Conservation (phyloP, 2,888 invertebrate genomes). For the Scaptomyza reducta region DNA sequence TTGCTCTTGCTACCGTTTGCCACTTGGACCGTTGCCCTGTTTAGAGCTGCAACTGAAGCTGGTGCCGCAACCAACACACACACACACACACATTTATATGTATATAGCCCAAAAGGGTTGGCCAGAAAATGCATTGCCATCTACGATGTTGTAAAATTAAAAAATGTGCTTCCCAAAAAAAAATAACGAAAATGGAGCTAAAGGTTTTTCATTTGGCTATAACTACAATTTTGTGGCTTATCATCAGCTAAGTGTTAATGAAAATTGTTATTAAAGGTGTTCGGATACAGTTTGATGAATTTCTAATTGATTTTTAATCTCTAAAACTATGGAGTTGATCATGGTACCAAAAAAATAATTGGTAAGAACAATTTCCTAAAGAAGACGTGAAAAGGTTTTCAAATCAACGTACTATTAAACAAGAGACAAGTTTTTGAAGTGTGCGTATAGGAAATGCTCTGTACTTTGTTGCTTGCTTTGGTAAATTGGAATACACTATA, state of each 20-base stretch:
- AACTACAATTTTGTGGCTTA: slow-evolving; percentile 30
- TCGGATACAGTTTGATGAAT: neutral
- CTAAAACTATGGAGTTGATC: neutral
- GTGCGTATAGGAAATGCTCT: no score
- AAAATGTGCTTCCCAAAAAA: slow-evolving; percentile 53
- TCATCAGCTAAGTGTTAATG: slow-evolving; percentile 51
- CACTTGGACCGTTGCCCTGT: slow-evolving; percentile 72
- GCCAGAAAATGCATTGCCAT: slow-evolving; percentile 52
- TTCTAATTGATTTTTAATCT: neutral
- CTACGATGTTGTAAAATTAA: slow-evolving; percentile 65
- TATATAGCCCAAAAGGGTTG: slow-evolving; percentile 48
- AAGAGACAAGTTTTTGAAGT: no score
- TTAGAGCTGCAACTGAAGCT: slow-evolving; percentile 54
- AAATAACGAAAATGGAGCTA: slow-evolving; percentile 64
- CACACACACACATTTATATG: slow-evolving; percentile 14
- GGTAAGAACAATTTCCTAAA: no score
- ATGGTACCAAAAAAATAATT: no score
- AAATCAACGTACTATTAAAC: no score
- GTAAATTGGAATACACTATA: no score
- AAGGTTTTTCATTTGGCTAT: slow-evolving; percentile 14
- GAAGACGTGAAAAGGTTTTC: no score
- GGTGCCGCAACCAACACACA: slow-evolving; percentile 19
- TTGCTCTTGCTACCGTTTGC: slow-evolving; percentile 29
- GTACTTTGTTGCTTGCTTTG: no score
- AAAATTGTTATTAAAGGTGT: slow-evolving; percentile 58